These are phyloP conservation scores for Actinia equina DNA, from an alignment of 64 coral and sea anemone genomes.

Conservation along the genomic window DNA sequence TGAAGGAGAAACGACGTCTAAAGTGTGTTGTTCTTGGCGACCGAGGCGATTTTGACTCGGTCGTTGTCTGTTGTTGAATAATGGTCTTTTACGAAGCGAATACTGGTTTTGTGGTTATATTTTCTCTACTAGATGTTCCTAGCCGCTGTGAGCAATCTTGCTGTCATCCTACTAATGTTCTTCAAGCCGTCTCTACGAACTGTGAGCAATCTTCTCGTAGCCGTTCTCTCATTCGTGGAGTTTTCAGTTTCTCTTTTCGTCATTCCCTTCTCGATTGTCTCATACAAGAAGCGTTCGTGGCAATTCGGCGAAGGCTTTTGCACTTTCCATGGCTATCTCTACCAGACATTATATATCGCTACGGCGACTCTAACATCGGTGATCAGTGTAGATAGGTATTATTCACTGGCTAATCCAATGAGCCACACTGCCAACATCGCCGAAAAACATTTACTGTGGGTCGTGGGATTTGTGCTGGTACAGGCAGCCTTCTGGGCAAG, in stretches of 20 bases:
- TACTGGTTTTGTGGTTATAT: not conserved
- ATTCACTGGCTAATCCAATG: conserved; percentile 66
- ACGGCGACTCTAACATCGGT: conserved; percentile 76
- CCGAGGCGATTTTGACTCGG: not conserved
- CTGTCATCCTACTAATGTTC: conserved; percentile 49
- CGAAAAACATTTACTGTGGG: conserved; percentile 42
- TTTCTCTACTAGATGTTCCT: conserved; percentile 54
- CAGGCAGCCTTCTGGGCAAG: conserved; percentile 63
- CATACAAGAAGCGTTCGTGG: conserved; percentile 59
- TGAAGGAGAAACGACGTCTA: no score
- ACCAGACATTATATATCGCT: conserved; percentile 44
- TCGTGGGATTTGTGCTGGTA: conserved; percentile 19
- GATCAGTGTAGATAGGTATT: conserved; percentile 77
- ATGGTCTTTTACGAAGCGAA: not conserved
- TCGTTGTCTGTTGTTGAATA: not conserved
- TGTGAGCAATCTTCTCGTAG: conserved; percentile 72
- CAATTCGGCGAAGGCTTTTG: conserved; percentile 62
- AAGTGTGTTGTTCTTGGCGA: not conserved
- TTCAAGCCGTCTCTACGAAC: conserved; percentile 54
- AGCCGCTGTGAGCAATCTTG: conserved; percentile 51
- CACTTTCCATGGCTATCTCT: conserved; percentile 67
- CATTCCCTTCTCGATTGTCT: conserved; percentile 73
- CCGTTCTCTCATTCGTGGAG: conserved; percentile 49
- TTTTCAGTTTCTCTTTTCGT: conserved; percentile 55
- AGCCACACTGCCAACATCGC: conserved; percentile 59